Base-by-base conservation (phyloP, 1,140 invertebrate species). In the Megalopta genalis region DNA sequence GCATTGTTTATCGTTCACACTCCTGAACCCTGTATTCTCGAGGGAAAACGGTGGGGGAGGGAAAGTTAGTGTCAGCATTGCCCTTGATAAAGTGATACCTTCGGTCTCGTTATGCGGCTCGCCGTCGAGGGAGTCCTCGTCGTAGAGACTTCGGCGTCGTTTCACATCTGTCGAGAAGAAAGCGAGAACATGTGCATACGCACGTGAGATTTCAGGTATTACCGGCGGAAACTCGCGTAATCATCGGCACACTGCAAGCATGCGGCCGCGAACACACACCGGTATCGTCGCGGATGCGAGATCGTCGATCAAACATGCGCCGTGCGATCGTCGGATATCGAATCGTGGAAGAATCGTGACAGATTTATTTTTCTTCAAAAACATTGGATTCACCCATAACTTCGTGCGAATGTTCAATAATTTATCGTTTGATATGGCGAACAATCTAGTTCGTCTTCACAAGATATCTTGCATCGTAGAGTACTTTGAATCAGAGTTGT, bases 81-180 rank as follows among this genome's bases (percentile, higher is more conserved):
- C 70, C 82, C 77, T 86, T 79, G 71, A 80, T 81, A 87, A 82
- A 69, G 67, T 84, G 83, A 77, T 92, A 93, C 92, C 92, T 93
- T 92, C 90, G 86, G 88, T 88, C 80, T 92, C 92, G 88, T 88
- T 87, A 77, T 89, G 90, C 87, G 88, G 90, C 87, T 92, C 92
- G 77, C 90, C 92, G 80, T 93, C 91, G 83, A 93, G 91, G 80
- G 92, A 93, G 87, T 93, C 92, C 86, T 91, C 92, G 57, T 92
- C 91, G 89, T 92, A 93, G 83, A 92, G 87, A 89, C 90, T 91
- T 84, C 84, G 85, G 81, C 89, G 91, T 88, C 91, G 92, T 89
- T 90, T 93, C 86, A 91, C 87, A 93, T 93, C 92, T 93, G 90
- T 84, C 86, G 87, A 92, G 80, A 90, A 91, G 80, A 87, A 90